These are phyloP conservation scores for Parnassius orleans DNA, from an alignment of 2,888 invertebrate species.

Conservation along the genomic window DNA sequence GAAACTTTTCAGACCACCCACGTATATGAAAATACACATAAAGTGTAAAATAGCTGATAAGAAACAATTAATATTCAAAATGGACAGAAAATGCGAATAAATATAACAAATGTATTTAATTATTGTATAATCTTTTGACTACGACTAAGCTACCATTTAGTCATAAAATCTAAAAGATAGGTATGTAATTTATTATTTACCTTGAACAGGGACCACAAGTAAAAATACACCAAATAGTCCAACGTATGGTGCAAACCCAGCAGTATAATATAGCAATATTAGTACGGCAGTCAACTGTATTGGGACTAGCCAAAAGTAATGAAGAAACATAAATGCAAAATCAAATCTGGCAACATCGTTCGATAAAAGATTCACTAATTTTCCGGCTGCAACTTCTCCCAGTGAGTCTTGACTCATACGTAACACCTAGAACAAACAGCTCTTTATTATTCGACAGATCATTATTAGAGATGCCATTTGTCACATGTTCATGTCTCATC, in stretches of 20 bases:
- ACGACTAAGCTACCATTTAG: no score
- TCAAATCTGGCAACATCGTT: constrained; percentile 93
- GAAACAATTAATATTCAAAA: no score
- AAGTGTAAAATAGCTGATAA: no score
- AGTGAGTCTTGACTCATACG: constrained; percentile 86
- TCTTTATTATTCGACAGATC: no score
- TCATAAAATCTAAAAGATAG: no score
- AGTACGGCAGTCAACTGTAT: constrained; percentile 82
- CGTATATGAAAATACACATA: no score
- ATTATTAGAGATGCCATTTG: no score
- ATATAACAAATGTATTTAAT: no score
- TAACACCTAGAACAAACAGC: constrained; percentile 78
- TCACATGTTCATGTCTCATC: no score
- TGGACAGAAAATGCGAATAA: no score
- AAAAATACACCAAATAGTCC: constrained; percentile 72
- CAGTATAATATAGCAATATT: constrained; percentile 58
- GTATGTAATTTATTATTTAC: constrained; percentile 36
- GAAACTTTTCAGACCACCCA: no score
- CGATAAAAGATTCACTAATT: constrained; percentile 90
- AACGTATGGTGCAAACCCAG: constrained; percentile 64
- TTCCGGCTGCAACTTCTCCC: constrained; percentile 85
- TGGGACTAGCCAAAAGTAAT: constrained; percentile 90
- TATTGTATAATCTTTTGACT: no score
- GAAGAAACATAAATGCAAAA: constrained; percentile 84
- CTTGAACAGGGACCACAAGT: constrained; percentile 80